A percentile compares a stretch with the other conserved stretches of the same genome.
These are phyloP conservation scores for Aphis gossypii DNA, from an alignment of 1,140 invertebrate genomes.

Conservation along the genomic window DNA sequence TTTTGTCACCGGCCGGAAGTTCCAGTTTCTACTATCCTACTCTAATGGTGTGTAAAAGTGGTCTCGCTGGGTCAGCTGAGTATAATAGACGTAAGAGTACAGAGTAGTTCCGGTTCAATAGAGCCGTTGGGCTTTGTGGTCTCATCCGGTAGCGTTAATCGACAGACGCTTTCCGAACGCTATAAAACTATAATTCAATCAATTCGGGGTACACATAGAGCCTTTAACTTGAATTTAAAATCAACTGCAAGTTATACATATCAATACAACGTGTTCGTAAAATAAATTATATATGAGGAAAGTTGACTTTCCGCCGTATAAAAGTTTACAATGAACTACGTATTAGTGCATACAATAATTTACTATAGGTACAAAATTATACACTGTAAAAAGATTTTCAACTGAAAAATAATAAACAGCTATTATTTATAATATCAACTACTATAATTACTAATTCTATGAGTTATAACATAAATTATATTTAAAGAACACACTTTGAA, in stretches of 20 bases:
- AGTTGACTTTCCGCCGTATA: background rate
- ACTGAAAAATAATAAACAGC: background rate
- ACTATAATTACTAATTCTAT: background rate
- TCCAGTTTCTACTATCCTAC: constrained; percentile 3
- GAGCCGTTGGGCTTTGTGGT: constrained; percentile 21
- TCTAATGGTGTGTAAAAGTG: constrained; percentile 27
- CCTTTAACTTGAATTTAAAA: background rate
- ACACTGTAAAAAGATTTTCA: background rate
- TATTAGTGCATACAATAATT: background rate
- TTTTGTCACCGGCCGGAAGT: constrained; percentile 28
- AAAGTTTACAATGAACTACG: background rate
- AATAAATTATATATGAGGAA: background rate
- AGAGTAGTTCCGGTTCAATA: constrained; percentile 31
- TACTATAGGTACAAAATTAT: background rate
- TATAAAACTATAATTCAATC: constrained; percentile 25
- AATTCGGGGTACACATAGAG: background rate
- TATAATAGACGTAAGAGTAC: constrained; percentile 30
- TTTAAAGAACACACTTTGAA: background rate
- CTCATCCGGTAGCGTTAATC: constrained; percentile 28
- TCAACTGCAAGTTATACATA: background rate
- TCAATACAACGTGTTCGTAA: background rate
- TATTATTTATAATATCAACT: background rate
- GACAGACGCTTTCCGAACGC: constrained; percentile 27
- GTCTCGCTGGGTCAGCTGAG: background rate
- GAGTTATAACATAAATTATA: background rate